A percentile compares a stretch with the other conserved stretches of the same genome.
phyloP scores from a whole-genome alignment of 2,797 vertebrate species.

The Phoebastria nigripes region DNA sequence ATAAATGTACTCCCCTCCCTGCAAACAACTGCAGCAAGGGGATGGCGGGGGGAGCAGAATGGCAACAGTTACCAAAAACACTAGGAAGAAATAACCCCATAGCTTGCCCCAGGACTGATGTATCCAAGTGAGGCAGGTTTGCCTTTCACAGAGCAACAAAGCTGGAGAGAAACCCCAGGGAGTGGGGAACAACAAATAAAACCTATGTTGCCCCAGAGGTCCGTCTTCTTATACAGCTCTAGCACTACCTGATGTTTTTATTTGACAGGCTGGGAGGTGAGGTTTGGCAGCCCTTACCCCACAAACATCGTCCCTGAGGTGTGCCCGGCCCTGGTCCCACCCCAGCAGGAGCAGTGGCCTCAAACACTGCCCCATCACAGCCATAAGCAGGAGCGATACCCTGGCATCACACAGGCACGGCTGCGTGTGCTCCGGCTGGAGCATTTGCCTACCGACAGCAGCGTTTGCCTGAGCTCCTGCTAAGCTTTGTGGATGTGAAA shows the following conservation, averaged over 20 bases:
- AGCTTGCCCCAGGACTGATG: not conserved
- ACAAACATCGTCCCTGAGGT: rapidly evolving
- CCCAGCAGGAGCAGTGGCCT: not conserved
- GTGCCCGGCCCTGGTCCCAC: rapidly evolving
- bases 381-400: rapidly evolving
- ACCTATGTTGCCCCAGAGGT: not conserved
- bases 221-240: not conserved
- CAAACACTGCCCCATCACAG: rapidly evolving
- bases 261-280: not conserved
- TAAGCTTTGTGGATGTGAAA: not conserved
- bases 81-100: rapidly evolving
- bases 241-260: rapidly evolving
- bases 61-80: not conserved
- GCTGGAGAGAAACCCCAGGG: not conserved
- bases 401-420: rapidly evolving
- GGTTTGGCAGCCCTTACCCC: not conserved
- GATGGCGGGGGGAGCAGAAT: too few species aligned
- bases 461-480: rapidly evolving
- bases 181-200: not conserved
- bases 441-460: rapidly evolving
- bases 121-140: not conserved
- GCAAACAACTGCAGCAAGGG: not conserved
- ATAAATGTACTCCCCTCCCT: rapidly evolving
- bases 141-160: not conserved
- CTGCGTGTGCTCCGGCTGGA: rapidly evolving